Percentiles rank a stretch among this genome's conserved stretches.
These are phyloP conservation scores for Lagodon rhomboides DNA, from an alignment of 2,797 vertebrate genomes.

Conservation along the genomic window DNA sequence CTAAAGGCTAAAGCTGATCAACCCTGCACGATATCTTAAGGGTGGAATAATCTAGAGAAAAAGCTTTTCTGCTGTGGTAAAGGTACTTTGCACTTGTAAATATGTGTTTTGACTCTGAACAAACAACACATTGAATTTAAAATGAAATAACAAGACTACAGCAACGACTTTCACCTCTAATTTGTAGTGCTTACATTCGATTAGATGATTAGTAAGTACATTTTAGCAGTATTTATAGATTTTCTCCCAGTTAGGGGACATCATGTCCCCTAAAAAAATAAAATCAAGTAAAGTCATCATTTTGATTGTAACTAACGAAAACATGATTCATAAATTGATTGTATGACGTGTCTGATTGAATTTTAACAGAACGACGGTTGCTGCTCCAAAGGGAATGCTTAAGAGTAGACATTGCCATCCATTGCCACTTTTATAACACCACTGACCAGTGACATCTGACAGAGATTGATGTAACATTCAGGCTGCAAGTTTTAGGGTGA, in stretches of 20 bases:
- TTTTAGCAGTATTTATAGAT: background rate
- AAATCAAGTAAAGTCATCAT: background rate
- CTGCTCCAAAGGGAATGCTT: conserved; percentile 8
- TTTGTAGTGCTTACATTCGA: conserved; percentile 1
- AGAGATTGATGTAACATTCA: conserved; percentile 33
- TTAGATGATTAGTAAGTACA: background rate
- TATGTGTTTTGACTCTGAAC: background rate
- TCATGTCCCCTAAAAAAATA: background rate
- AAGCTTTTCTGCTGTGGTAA: background rate
- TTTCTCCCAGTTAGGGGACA: background rate
- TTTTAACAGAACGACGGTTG: conserved; percentile 6
- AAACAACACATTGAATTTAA: background rate
- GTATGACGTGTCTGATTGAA: conserved; percentile 7
- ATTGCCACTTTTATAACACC: conserved; percentile 10
- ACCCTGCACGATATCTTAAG: background rate
- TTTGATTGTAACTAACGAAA: background rate
- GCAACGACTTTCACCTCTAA: background rate
- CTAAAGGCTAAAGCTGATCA: conserved; percentile 8
- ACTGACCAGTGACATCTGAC: conserved; percentile 34
- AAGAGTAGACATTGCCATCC: background rate
- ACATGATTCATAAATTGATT: background rate
- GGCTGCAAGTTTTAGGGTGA: conserved; percentile 43
- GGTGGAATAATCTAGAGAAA: background rate
- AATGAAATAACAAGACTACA: background rate
- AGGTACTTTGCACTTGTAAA: background rate